phyloP scores from a whole-genome alignment of 1,140 invertebrate species.

The Amyelois transitella region DNA sequence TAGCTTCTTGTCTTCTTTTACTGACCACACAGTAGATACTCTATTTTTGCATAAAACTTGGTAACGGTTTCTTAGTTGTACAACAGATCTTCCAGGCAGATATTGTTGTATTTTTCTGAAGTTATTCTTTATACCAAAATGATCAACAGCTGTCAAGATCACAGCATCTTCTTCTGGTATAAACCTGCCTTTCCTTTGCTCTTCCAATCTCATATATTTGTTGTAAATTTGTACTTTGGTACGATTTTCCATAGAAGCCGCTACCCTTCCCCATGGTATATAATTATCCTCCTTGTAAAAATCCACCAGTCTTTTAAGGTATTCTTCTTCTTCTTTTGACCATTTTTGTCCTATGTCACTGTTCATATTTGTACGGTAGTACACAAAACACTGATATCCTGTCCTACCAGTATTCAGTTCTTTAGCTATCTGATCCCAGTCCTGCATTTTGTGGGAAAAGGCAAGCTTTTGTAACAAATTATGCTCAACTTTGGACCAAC shows the following conservation, averaged over 20 bases:
- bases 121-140: slow-evolving; percentile 74
- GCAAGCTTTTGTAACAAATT: slow-evolving; percentile 65
- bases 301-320: slow-evolving; percentile 73
- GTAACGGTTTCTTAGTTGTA: slow-evolving; percentile 45
- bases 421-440: slow-evolving; percentile 79
- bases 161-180: slow-evolving; percentile 77
- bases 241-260: slow-evolving; percentile 75
- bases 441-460: slow-evolving; percentile 66
- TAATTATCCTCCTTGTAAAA: slow-evolving; percentile 75
- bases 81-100: slow-evolving; percentile 44
- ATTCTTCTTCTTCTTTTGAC: slow-evolving; percentile 77
- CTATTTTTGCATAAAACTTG: slow-evolving; percentile 38
- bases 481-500: slow-evolving; percentile 78
- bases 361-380: slow-evolving; percentile 74
- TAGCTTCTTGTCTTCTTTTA: slow-evolving; percentile 53
- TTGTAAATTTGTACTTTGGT: slow-evolving; percentile 79
- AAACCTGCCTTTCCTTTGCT: slow-evolving; percentile 77
- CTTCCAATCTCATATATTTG: slow-evolving; percentile 69
- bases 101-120: slow-evolving; percentile 63
- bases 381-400: slow-evolving; percentile 80
- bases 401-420: slow-evolving; percentile 75
- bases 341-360: slow-evolving; percentile 66
- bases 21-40: slow-evolving; percentile 54
- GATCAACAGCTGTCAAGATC: slow-evolving; percentile 75
- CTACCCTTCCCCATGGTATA: slow-evolving; percentile 79